phyloP scores from a whole-genome alignment of 2,888 invertebrate species.

The Homarus gammarus region DNA sequence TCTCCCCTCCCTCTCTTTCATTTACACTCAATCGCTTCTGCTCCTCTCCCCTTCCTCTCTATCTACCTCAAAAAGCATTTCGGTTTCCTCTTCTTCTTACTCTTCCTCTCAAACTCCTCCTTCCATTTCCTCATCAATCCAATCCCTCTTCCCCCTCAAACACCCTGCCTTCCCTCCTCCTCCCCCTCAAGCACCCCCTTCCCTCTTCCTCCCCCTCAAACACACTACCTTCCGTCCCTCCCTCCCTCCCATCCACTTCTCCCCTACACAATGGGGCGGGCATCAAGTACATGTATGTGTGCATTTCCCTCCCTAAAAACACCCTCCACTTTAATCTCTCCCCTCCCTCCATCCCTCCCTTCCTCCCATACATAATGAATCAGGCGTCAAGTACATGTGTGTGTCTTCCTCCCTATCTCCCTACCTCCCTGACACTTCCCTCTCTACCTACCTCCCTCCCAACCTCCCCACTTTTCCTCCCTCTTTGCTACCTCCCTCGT shows the following conservation, averaged over 20 bases:
- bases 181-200: background rate
- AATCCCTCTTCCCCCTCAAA: background rate
- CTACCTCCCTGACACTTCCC: constrained; percentile 1
- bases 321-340: background rate
- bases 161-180: background rate
- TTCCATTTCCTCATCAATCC: too few relatives aligned
- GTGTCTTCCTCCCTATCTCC: background rate
- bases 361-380: background rate
- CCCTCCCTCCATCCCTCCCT: background rate
- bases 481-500: too few relatives aligned
- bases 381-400: too few relatives aligned
- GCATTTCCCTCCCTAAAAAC: too few relatives aligned
- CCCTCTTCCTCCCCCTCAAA: too few relatives aligned
- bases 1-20: background rate
- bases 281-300: too few relatives aligned
- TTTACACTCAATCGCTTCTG: background rate
- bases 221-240: background rate
- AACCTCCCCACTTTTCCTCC: background rate
- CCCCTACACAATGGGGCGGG: too few relatives aligned
- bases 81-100: constrained; percentile 7
- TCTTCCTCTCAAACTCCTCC: too few relatives aligned
- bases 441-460: background rate
- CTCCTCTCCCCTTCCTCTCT: background rate
- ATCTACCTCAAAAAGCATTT: background rate
- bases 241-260: background rate